Evolutionary conservation across 2,113 vertebrate species (phyloP).

Genomic region (Cyprinus carpio): DNA sequence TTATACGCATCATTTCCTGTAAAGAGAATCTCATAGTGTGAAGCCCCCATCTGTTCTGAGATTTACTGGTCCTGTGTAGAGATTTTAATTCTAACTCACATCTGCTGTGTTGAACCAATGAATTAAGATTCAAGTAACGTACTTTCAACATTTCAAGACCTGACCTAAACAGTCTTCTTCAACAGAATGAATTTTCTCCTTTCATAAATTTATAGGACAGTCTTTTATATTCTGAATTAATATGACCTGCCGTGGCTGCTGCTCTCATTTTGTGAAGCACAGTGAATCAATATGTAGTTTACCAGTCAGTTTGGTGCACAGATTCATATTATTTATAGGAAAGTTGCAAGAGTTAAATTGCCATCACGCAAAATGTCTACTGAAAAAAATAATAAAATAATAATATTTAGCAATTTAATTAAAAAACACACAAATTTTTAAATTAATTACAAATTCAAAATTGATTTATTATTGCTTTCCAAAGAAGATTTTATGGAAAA

Average conservation of each 20-base stretch:
- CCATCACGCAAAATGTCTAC: neutral
- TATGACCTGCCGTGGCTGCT: constrained; percentile 25
- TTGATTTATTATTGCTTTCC: neutral
- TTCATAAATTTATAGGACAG: constrained; percentile 28
- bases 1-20: neutral
- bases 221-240: constrained; percentile 30
- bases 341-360: neutral
- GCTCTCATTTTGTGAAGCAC: constrained; percentile 31
- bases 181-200: constrained; percentile 20
- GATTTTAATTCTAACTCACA: constrained; percentile 37
- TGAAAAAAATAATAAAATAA: no score
- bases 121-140: neutral
- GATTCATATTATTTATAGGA: neutral
- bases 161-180: neutral
- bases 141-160: neutral
- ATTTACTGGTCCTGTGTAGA: neutral
- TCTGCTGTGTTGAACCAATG: constrained; percentile 33
- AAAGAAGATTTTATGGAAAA: neutral
- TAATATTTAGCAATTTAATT: neutral
- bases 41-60: no score
- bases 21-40: neutral
- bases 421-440: neutral
- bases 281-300: constrained; percentile 45
- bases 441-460: neutral
- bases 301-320: neutral